phyloP scores from a whole-genome alignment of 2,888 invertebrate genomes.

The Drosophila tanythrix region DNA sequence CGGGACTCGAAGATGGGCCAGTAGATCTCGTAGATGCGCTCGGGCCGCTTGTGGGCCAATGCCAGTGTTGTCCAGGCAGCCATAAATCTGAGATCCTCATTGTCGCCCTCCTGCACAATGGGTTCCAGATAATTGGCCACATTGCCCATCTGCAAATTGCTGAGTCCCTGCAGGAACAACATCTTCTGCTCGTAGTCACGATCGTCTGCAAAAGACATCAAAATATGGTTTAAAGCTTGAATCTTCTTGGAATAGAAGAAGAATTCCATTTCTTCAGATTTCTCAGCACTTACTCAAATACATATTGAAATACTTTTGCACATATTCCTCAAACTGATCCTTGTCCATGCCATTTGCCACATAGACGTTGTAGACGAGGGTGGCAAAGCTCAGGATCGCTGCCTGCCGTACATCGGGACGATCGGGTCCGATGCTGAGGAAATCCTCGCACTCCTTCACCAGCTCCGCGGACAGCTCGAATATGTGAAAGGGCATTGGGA shows the following conservation, averaged over 20 bases:
- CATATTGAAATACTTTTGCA: constrained; percentile 89
- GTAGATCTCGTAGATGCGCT: constrained; percentile 87
- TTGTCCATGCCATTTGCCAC: constrained; percentile 86
- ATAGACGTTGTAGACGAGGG: constrained; percentile 88
- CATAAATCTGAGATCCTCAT: constrained; percentile 86
- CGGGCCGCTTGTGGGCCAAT: constrained; percentile 86
- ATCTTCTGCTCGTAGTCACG: constrained; percentile 89
- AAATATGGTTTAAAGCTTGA: no score
- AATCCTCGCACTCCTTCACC: constrained; percentile 87
- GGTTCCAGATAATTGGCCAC: constrained; percentile 86
- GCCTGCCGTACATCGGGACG: constrained; percentile 87
- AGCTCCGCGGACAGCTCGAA: constrained; percentile 86
- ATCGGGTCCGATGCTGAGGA: constrained; percentile 85
- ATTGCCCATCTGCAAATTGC: constrained; percentile 88
- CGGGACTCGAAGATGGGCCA: constrained; percentile 89
- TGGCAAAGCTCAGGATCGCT: constrained; percentile 89
- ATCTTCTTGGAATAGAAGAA: neutral
- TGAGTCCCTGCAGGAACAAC: constrained; percentile 90
- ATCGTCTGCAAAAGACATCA: constrained; percentile 85
- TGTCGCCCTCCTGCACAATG: constrained; percentile 86
- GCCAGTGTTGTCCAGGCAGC: constrained; percentile 88
- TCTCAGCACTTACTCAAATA: constrained; percentile 87
- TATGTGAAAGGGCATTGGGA: constrained; percentile 90
- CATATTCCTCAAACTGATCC: constrained; percentile 89
- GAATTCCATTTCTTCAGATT: neutral